These are phyloP conservation scores for Chloromyia formosa DNA, from an alignment of 2,888 invertebrate genomes.

Conservation along the genomic window DNA sequence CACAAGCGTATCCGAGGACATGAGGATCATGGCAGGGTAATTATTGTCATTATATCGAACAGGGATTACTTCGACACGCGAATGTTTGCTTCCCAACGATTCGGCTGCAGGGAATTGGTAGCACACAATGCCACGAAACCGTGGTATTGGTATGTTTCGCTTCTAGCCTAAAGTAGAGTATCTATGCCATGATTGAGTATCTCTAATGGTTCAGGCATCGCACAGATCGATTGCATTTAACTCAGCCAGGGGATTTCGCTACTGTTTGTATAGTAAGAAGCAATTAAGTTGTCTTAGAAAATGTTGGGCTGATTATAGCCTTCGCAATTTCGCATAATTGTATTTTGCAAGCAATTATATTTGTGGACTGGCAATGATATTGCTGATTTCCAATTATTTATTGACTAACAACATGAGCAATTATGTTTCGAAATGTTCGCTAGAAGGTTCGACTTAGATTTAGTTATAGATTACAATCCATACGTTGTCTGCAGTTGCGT, in stretches of 20 bases:
- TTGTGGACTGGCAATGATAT: conserved; percentile 7
- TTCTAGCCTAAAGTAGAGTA: not conserved
- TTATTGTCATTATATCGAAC: conserved; percentile 44
- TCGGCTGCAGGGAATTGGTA: not conserved
- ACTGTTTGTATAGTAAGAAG: conserved; percentile 28
- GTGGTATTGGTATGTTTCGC: not conserved
- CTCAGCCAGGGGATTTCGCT: conserved; percentile 33
- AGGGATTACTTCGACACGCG: conserved; percentile 35
- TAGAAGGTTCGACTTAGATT: too few relatives aligned
- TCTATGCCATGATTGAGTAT: not conserved
- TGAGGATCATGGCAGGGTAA: conserved; percentile 27
- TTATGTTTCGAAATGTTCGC: too few relatives aligned
- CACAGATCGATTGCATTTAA: conserved; percentile 20
- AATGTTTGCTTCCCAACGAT: conserved; percentile 33
- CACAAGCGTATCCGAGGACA: conserved; percentile 4
- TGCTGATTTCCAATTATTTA: conserved; percentile 24
- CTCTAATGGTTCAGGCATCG: not conserved
- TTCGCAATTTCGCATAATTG: not conserved
- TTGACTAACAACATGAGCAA: conserved; percentile 3
- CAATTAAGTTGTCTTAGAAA: conserved; percentile 40
- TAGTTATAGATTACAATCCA: too few relatives aligned
- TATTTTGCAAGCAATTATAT: conserved; percentile 9
- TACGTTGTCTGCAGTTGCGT: too few relatives aligned
- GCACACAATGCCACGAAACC: not conserved
- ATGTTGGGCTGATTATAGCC: conserved; percentile 38